Base-by-base conservation (phyloP, 2,797 vertebrate genomes). In the Coregonus ussuriensis region DNA sequence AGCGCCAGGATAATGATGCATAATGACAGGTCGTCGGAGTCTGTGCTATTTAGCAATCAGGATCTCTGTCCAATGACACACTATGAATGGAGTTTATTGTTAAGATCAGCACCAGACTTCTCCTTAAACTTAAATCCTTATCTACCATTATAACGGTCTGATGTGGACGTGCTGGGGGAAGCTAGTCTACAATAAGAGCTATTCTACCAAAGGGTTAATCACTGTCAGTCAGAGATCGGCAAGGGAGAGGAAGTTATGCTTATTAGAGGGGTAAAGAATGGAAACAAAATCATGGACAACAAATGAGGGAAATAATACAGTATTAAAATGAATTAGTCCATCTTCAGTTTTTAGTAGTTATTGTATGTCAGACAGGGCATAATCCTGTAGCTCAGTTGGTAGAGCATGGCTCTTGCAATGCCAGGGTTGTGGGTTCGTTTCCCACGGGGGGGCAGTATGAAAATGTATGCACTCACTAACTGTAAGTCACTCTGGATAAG, bases 11-110 rank as follows among this genome's bases (percentile, higher is more conserved):
- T 88, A 87, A 88, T 87, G 82, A 86, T 77, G 81, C 54, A 41
- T 86, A 87, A 83, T 84, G 80, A 83, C 74, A 71, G 70, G 88
- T 84, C 68, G 79, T 83, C 79, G 4, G 35, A 37, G 35, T 37
- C 35, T 37, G 35, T 37, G 35, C 4, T 37, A 37, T 37, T 37
- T 37, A 37, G 4, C 4, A 37, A 37, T 37, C 35, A 37, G 35
- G 35, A 37, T 5, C 35, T 37, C 31, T 33, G 31, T 33, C 35
- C 4, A 37, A 37, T 37, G 4, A 4, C 35, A 37, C 4, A 5
- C 5, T 4, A 37, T 65, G 69, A 78, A 52, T 0, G 14, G 9
- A 56, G 63, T 51, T 33, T 71, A 67, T 81, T 14, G 54, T 63
- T 66, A 79, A 21, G 78, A 83, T 67, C 33, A 35, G 41, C 66